These are phyloP conservation scores for Gnathonemus echidnorhynchus DNA, from an alignment of 2,113 vertebrate species.

Conservation along the genomic window DNA sequence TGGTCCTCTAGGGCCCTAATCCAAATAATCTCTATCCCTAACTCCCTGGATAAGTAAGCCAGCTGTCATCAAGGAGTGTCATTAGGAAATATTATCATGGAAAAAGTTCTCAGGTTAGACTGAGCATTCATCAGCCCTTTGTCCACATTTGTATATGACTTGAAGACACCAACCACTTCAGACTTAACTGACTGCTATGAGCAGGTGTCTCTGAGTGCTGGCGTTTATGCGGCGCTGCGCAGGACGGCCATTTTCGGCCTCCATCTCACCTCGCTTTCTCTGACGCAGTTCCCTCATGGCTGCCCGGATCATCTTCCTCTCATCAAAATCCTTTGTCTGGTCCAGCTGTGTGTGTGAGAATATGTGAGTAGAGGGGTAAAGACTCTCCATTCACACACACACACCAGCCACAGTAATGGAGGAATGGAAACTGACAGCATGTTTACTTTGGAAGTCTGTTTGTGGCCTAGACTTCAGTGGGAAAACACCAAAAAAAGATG, in stretches of 20 bases:
- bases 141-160: neutral
- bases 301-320: conserved; percentile 82
- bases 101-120: neutral
- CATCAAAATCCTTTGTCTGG: conserved; percentile 80
- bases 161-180: neutral
- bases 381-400: neutral
- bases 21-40: neutral
- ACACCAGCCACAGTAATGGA: neutral
- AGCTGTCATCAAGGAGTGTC: neutral
- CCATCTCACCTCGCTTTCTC: conserved; percentile 78
- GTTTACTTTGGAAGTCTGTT: neutral
- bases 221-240: neutral
- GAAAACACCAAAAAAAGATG: neutral
- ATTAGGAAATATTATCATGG: neutral
- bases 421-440: neutral
- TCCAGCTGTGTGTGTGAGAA: conserved; percentile 67
- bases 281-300: conserved; percentile 91
- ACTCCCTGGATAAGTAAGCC: neutral
- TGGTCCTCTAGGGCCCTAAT: neutral
- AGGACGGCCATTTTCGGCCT: neutral
- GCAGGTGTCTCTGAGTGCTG: neutral
- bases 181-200: neutral
- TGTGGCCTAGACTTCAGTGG: neutral
- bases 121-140: neutral
- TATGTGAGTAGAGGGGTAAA: conserved; percentile 10